Evolutionary conservation across 1,140 invertebrate species (phyloP).

Genomic region (Ditylenchus dipsaci): DNA sequence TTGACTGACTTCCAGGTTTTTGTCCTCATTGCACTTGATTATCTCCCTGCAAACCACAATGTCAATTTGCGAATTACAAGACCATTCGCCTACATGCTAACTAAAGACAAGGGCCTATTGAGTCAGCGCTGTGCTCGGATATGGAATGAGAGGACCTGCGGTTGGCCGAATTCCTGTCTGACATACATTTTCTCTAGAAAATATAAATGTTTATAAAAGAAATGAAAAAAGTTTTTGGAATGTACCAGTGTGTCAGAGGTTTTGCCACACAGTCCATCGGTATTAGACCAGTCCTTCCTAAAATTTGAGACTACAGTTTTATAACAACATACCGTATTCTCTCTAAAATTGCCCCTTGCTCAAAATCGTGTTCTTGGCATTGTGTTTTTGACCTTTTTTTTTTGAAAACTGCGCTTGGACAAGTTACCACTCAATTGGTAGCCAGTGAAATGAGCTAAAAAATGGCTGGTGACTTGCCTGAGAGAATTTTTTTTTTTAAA

Average conservation of each 20-base stretch:
- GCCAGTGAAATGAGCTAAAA: too few species aligned
- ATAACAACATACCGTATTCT: too few species aligned
- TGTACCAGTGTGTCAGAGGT: constrained; percentile 1
- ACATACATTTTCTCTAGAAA: constrained; percentile 3
- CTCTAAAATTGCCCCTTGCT: too few species aligned
- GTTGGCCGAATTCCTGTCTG: not conserved
- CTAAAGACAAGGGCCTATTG: constrained; percentile 1
- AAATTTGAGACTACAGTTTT: not conserved
- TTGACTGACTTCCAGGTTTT: constrained; percentile 5
- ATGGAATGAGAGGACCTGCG: not conserved
- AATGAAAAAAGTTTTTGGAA: not conserved
- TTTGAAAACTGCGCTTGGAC: too few species aligned
- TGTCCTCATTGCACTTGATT: constrained; percentile 15
- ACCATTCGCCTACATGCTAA: constrained; percentile 24
- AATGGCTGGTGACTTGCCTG: too few species aligned
- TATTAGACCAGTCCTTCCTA: constrained; percentile 16
- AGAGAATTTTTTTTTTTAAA: too few species aligned
- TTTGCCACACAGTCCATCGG: constrained; percentile 6
- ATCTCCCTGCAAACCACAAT: constrained; percentile 20
- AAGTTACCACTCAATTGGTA: too few species aligned
- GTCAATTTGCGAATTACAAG: not conserved
- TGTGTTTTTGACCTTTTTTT: too few species aligned
- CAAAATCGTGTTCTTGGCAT: too few species aligned
- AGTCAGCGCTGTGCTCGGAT: not conserved
- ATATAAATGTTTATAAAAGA: not conserved